Conservation (phyloP, 2,113 vertebrate species). For the Calonectris borealis region DNA sequence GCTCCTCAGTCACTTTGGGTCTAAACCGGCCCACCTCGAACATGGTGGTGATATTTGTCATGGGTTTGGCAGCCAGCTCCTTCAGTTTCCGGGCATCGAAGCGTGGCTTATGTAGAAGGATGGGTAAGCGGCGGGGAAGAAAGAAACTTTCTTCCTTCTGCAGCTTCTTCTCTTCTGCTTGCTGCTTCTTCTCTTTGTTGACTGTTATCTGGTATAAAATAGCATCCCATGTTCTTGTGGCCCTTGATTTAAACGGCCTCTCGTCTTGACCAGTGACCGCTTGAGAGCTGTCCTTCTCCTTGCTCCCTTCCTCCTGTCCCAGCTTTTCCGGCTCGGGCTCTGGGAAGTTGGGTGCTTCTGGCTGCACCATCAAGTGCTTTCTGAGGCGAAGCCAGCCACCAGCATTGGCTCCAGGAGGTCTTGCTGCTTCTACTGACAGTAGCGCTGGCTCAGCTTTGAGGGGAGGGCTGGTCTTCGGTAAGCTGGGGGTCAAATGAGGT, state of each 20-base stretch:
- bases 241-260: constrained; percentile 66
- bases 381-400: constrained; percentile 88
- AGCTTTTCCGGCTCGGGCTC: neutral
- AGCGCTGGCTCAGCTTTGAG: constrained; percentile 29
- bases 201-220: constrained; percentile 88
- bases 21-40: constrained; percentile 81
- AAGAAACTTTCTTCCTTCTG: neutral
- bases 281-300: neutral
- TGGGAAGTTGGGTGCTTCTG: constrained; percentile 69
- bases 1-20: constrained; percentile 75
- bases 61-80: constrained; percentile 82
- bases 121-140: constrained; percentile 75
- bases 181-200: constrained; percentile 66
- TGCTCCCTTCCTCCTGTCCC: neutral
- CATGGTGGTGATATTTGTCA: constrained; percentile 71
- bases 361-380: constrained; percentile 86
- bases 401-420: constrained; percentile 56
- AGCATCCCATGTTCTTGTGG: constrained; percentile 90
- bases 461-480: neutral
- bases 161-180: constrained; percentile 26
- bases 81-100: constrained; percentile 91
- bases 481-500: neutral
- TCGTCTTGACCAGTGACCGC: constrained; percentile 22
- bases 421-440: neutral
- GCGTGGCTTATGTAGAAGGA: constrained; percentile 86